These are phyloP conservation scores for Xiphydria camelus DNA, from an alignment of 2,888 invertebrate species.

Conservation along the genomic window DNA sequence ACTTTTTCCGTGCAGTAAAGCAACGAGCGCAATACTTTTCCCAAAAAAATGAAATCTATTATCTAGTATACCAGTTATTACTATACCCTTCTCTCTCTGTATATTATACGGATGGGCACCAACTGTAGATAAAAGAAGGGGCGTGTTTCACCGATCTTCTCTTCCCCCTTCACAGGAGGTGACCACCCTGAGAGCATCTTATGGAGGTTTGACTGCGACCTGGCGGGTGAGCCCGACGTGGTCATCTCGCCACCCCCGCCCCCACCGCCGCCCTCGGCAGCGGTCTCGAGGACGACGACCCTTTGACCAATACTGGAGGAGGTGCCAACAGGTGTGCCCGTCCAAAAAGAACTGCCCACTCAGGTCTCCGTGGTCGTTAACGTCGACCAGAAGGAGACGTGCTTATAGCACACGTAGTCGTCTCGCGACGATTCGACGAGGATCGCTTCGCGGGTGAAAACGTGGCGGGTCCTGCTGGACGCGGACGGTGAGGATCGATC, in stretches of 20 bases:
- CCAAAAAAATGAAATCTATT: no score
- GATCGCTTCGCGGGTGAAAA: no score
- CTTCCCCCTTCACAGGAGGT: constrained; percentile 53
- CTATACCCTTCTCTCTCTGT: no score
- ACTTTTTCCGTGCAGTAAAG: no score
- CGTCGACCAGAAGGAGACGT: constrained; percentile 51
- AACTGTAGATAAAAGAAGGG: no score
- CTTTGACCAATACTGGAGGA: constrained; percentile 57
- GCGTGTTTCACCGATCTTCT: no score
- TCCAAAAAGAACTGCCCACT: constrained; percentile 43
- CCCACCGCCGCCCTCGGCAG: constrained; percentile 46
- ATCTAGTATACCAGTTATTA: no score
- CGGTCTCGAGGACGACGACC: constrained; percentile 51
- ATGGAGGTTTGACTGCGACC: constrained; percentile 56
- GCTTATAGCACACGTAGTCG: constrained; percentile 52
- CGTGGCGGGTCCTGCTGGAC: constrained; percentile 21
- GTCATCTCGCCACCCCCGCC: constrained; percentile 50
- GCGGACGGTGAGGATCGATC: constrained; percentile 26
- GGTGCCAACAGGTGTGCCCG: constrained; percentile 52
- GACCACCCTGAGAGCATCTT: constrained; percentile 55
- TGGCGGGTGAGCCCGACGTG: constrained; percentile 55
- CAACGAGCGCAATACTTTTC: no score
- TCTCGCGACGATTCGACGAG: no score
- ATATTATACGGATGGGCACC: no score
- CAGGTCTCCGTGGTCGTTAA: constrained; percentile 45